phyloP scores from a whole-genome alignment of 2,113 vertebrate species.

The Tringa solitaria region DNA sequence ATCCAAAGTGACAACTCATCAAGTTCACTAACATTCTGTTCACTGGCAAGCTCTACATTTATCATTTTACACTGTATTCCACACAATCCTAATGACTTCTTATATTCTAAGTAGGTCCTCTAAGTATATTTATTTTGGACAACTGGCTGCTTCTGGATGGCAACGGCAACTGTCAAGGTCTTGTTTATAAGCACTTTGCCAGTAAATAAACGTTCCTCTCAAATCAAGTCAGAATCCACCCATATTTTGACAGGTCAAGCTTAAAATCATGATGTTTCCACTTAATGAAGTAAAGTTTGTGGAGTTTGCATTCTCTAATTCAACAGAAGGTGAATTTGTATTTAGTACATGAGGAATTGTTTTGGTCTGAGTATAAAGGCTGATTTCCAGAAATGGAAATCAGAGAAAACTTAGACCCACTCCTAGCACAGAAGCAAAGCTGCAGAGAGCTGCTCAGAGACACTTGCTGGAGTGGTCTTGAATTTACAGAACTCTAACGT shows the following conservation, averaged over 20 bases:
- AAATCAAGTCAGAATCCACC: neutral
- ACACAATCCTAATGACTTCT: neutral
- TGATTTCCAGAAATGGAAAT: neutral
- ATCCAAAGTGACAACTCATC: constrained; percentile 58
- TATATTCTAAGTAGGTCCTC: neutral
- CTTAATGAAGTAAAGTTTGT: neutral
- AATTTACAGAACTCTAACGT: neutral
- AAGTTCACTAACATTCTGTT: neutral
- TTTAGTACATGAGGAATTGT: neutral
- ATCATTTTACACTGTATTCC: neutral
- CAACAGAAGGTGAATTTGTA: neutral
- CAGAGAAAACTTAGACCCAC: neutral
- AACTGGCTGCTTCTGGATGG: neutral
- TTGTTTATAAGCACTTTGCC: neutral
- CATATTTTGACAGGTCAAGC: neutral
- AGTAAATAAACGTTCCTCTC: neutral
- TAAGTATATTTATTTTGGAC: neutral
- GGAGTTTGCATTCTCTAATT: neutral
- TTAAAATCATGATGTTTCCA: neutral
- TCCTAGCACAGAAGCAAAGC: neutral
- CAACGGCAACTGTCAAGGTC: neutral
- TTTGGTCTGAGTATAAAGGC: neutral
- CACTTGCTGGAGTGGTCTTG: neutral
- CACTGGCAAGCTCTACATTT: neutral
- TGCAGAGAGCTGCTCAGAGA: neutral